These are phyloP conservation scores for Mimachlamys varia DNA, from an alignment of 2,888 invertebrate species.

Conservation along the genomic window DNA sequence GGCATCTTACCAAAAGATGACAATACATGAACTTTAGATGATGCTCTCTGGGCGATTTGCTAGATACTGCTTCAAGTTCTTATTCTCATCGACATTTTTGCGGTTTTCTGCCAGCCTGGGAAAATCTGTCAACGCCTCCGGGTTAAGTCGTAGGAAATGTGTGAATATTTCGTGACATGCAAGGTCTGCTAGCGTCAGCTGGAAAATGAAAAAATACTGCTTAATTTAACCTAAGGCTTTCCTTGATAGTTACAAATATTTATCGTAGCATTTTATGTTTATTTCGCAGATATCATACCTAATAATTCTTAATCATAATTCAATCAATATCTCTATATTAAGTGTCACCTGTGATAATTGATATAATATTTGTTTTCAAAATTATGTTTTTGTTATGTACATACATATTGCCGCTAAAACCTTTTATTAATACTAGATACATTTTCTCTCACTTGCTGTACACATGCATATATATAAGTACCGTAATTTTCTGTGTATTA, in stretches of 20 bases:
- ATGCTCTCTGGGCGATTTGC: constrained; percentile 38
- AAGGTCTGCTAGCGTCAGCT: constrained; percentile 44
- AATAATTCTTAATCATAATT: no score
- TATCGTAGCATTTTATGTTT: no score
- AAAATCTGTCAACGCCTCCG: neutral
- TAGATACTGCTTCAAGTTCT: constrained; percentile 36
- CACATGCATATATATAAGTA: no score
- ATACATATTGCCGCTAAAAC: no score
- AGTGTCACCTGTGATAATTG: no score
- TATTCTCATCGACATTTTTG: constrained; percentile 28
- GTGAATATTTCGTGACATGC: constrained; percentile 37
- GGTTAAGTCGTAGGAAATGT: neutral
- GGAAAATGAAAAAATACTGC: neutral
- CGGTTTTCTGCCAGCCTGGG: constrained; percentile 38
- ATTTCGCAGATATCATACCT: no score
- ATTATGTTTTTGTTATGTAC: no score
- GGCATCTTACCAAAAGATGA: neutral
- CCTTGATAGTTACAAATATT: neutral
- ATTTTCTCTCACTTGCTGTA: no score
- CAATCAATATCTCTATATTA: no score
- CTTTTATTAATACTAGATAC: no score
- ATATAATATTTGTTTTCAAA: no score
- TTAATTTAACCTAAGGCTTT: neutral
- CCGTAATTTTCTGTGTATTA: no score
- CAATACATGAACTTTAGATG: neutral